phyloP scores from a whole-genome alignment of 1,140 invertebrate species.

The Euglossa dilemma region DNA sequence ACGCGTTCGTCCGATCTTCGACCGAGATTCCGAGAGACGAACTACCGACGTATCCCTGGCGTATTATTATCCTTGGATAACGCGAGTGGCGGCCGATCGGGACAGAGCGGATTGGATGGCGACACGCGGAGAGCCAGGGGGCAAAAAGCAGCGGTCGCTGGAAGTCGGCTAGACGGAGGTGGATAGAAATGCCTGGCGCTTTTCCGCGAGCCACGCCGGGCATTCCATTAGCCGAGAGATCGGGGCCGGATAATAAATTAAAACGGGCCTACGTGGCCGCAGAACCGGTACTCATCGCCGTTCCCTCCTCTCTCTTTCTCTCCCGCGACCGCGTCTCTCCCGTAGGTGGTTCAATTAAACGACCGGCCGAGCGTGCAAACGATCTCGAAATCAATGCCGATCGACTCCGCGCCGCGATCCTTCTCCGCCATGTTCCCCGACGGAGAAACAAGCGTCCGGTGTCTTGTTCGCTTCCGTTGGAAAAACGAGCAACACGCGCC shows the following conservation, averaged over 20 bases:
- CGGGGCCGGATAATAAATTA: conserved; percentile 60
- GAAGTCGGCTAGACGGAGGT: conserved; percentile 32
- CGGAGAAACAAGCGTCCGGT: conserved; percentile 12
- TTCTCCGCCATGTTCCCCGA: background rate
- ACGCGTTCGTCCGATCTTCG: too few species aligned
- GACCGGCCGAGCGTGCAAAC: conserved; percentile 33
- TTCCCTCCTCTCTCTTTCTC: background rate
- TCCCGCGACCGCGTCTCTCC: background rate
- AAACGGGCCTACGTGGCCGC: conserved; percentile 41
- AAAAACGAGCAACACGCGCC: background rate
- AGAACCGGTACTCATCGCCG: conserved; percentile 59
- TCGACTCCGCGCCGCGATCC: conserved; percentile 13
- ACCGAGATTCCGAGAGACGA: too few species aligned
- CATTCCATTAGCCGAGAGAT: conserved; percentile 61
- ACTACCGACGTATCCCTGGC: too few species aligned
- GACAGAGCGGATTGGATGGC: background rate
- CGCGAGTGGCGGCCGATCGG: background rate
- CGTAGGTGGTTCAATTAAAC: conserved; percentile 63
- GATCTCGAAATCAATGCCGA: conserved; percentile 49
- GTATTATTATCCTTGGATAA: too few species aligned
- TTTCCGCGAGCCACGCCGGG: conserved; percentile 50
- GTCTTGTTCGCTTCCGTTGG: conserved; percentile 21
- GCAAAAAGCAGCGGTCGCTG: conserved; percentile 41
- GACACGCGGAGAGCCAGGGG: background rate
- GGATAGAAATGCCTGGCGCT: conserved; percentile 46